Evolutionary conservation across 2,113 vertebrate species (phyloP).

Genomic region (Gambusia affinis): DNA sequence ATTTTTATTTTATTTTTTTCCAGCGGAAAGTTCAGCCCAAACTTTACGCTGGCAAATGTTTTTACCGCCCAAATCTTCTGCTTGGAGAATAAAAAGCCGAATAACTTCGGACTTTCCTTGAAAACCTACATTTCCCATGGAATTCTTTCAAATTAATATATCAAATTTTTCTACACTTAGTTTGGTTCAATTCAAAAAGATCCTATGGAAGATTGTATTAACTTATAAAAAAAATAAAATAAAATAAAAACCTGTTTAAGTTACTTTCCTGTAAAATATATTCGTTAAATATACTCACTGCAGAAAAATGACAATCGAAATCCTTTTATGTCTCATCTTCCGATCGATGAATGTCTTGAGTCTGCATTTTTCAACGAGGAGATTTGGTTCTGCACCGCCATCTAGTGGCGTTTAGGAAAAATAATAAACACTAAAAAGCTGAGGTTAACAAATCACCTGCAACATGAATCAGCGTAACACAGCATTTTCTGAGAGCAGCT

Average conservation of each 20-base stretch:
- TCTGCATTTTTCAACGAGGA: background rate
- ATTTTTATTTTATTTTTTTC: background rate
- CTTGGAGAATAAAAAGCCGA: too few species aligned
- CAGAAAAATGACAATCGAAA: background rate
- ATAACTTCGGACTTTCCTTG: too few species aligned
- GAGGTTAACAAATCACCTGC: too few species aligned
- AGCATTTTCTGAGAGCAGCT: background rate
- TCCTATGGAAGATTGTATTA: background rate
- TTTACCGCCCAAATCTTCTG: too few species aligned
- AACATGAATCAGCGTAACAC: too few species aligned
- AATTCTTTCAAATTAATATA: too few species aligned
- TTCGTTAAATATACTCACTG: background rate
- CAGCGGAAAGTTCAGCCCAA: background rate
- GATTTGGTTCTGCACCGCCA: conserved; percentile 27
- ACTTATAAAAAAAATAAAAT: background rate
- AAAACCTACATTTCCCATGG: too few species aligned
- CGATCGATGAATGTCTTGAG: background rate
- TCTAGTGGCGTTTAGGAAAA: conserved; percentile 10
- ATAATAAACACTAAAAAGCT: background rate
- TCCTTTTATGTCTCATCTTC: background rate
- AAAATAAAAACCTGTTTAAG: too few species aligned
- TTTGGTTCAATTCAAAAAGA: background rate
- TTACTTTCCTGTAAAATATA: background rate
- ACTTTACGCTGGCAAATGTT: too few species aligned
- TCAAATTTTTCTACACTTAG: background rate